Conservation (phyloP, 2,113 vertebrate genomes). For the Gopherus evgoodei region DNA sequence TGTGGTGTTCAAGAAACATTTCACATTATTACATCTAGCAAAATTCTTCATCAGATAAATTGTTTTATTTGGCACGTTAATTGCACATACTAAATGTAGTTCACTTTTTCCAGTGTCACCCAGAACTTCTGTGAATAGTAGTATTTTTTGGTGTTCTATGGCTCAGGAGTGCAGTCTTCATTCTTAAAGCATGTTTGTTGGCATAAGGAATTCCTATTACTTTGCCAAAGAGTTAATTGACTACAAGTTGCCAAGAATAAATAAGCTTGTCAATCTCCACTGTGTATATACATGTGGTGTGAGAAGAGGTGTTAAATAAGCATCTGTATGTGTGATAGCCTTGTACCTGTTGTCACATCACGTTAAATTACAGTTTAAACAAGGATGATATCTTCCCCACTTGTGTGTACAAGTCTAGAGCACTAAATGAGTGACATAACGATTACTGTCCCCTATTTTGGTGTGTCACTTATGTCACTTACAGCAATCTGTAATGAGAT, state of each 20-base stretch:
- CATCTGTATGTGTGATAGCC: not conserved
- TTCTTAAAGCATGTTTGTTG: slow-evolving; percentile 55
- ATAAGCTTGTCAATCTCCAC: slow-evolving; percentile 55
- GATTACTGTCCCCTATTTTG: not conserved
- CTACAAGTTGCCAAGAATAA: slow-evolving; percentile 53
- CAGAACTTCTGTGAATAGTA: slow-evolving; percentile 41
- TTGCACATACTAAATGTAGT: not conserved
- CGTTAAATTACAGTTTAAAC: not conserved
- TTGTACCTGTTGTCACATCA: not conserved
- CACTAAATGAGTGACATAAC: rapidly evolving
- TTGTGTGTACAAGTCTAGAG: not conserved
- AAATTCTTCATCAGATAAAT: not conserved
- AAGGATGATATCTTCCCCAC: rapidly evolving
- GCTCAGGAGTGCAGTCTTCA: slow-evolving; percentile 33
- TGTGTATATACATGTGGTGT: slow-evolving; percentile 1
- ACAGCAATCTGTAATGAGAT: rapidly evolving
- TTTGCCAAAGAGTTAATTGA: slow-evolving; percentile 56
- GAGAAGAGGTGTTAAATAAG: slow-evolving; percentile 5
- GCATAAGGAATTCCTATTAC: slow-evolving; percentile 32
- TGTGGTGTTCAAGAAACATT: not conserved
- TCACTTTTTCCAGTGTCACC: not conserved
- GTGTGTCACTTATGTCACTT: no score
- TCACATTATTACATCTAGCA: not conserved
- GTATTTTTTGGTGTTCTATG: slow-evolving; percentile 14
- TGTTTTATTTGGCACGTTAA: slow-evolving; percentile 13